Evolutionary conservation across 1,140 invertebrate species (phyloP).

Genomic region (Drosophila kanapiae): DNA sequence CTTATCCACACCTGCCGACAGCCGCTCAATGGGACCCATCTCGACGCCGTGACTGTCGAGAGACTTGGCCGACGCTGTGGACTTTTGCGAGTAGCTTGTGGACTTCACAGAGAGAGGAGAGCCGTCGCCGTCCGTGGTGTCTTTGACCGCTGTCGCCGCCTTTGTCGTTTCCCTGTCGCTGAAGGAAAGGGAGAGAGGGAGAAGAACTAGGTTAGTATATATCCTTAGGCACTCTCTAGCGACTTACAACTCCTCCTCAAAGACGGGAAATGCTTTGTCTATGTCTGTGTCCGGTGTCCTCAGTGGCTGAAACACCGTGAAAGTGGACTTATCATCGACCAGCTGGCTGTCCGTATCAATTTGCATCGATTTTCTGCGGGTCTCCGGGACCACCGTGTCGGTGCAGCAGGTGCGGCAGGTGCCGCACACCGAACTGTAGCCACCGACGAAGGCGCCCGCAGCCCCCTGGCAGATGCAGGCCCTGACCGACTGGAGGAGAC

Average conservation of each 20-base stretch:
- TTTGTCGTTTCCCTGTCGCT: background rate
- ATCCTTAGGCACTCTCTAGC: too few relatives aligned
- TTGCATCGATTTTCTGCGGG: conserved; percentile 65
- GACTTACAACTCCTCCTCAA: conserved; percentile 48
- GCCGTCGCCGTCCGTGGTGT: conserved; percentile 31
- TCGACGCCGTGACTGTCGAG: conserved; percentile 13
- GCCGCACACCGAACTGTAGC: conserved; percentile 11
- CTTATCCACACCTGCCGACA: background rate
- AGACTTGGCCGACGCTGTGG: conserved; percentile 77
- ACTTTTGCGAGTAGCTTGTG: conserved; percentile 76
- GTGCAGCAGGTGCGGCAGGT: conserved; percentile 37
- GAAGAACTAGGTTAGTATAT: background rate
- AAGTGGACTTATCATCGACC: conserved; percentile 39
- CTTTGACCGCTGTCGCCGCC: background rate
- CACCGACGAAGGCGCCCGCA: background rate
- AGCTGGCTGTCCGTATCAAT: conserved; percentile 43
- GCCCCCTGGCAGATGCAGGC: conserved; percentile 42
- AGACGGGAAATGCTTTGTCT: background rate
- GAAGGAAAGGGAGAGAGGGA: background rate
- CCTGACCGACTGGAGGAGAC: conserved; percentile 28
- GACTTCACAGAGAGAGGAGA: conserved; percentile 71
- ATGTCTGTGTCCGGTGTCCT: conserved; percentile 25
- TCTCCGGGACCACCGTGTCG: conserved; percentile 13
- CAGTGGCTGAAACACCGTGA: conserved; percentile 24
- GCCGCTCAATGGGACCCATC: background rate